Evolutionary conservation across 2,888 invertebrate genomes (phyloP).

Genomic region (Frankliniella intonsa): DNA sequence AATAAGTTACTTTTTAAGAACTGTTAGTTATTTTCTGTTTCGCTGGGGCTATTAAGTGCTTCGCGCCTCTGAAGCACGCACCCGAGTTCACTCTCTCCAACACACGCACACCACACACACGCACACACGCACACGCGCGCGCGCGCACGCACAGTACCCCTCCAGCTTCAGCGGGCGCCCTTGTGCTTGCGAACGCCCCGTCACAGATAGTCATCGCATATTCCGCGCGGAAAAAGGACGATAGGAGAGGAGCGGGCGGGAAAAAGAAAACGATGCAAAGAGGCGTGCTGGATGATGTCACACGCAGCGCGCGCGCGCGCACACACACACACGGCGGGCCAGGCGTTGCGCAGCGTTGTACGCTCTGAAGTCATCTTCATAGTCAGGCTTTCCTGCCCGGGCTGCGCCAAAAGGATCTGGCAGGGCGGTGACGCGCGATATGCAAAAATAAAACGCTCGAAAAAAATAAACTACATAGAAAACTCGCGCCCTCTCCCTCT

Average conservation of each 20-base stretch:
- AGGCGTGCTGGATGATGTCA: conserved; percentile 5
- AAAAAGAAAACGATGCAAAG: background rate
- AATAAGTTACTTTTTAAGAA: too few relatives aligned
- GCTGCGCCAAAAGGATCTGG: too few relatives aligned
- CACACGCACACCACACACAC: background rate
- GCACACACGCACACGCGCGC: background rate
- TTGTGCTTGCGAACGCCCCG: background rate
- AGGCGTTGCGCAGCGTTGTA: background rate
- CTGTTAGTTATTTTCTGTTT: too few relatives aligned
- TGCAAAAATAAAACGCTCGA: too few relatives aligned
- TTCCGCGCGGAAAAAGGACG: background rate
- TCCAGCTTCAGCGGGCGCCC: background rate
- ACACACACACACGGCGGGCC: background rate
- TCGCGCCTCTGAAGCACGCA: background rate
- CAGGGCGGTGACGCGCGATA: too few relatives aligned
- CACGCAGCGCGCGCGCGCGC: background rate
- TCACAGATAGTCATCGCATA: conserved; percentile 6
- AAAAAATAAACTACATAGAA: too few relatives aligned
- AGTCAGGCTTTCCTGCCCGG: too few relatives aligned
- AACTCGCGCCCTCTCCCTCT: too few relatives aligned
- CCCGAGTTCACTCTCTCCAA: background rate
- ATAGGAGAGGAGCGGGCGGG: background rate
- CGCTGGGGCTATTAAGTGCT: background rate
- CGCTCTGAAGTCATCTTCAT: background rate
- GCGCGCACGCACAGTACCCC: background rate